phyloP scores from a whole-genome alignment of 2,797 vertebrate genomes.

The Buceros bicornis region DNA sequence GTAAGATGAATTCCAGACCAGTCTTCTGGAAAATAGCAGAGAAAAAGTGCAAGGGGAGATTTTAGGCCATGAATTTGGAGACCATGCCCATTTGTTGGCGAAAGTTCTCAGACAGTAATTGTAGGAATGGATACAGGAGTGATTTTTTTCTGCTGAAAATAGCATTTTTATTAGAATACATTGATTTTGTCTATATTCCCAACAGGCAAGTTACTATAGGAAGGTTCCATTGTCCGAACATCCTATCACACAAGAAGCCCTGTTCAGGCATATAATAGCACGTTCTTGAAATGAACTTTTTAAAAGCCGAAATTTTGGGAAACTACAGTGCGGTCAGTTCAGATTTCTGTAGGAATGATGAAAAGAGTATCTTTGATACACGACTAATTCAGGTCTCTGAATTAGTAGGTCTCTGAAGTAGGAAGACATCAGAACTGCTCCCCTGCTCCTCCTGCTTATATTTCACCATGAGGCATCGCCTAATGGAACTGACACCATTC shows the following conservation, averaged over 20 bases:
- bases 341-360: background rate
- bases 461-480: background rate
- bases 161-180: background rate
- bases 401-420: background rate
- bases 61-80: background rate
- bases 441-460: background rate
- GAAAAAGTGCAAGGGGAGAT: background rate
- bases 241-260: background rate
- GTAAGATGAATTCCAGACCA: background rate
- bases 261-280: background rate
- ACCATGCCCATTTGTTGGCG: background rate
- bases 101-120: background rate
- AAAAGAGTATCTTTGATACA: background rate
- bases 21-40: background rate
- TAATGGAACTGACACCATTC: background rate
- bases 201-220: background rate
- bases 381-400: background rate
- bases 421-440: background rate
- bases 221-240: background rate
- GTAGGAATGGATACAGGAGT: background rate
- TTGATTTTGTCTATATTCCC: background rate
- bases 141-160: background rate
- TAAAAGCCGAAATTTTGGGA: background rate
- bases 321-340: background rate
- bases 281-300: background rate